A percentile compares a stretch with the other conserved stretches of the same genome.
phyloP scores from a whole-genome alignment of 2,888 invertebrate species.

The Chymomyza amoena region DNA sequence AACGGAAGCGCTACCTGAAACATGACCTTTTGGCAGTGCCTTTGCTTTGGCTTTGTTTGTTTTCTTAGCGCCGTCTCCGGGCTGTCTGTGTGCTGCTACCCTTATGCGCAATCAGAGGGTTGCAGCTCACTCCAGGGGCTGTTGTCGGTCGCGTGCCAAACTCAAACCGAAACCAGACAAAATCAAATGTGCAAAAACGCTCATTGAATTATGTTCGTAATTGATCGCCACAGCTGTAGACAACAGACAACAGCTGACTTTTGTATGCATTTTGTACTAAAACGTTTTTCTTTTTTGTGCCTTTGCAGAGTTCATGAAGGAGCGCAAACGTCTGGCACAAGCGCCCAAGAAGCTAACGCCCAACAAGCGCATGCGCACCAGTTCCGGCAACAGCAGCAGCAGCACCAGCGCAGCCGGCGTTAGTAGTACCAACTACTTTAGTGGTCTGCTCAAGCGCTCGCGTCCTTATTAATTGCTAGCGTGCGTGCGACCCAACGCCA shows the following conservation, averaged over 20 bases:
- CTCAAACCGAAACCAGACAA: conserved; percentile 39
- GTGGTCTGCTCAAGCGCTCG: conserved; percentile 51
- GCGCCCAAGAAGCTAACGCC: conserved; percentile 78
- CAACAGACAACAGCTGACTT: conserved; percentile 53
- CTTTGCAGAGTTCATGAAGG: conserved; percentile 78
- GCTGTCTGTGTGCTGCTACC: conserved; percentile 12
- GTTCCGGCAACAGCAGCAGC: conserved; percentile 50
- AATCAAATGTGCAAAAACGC: conserved; percentile 69
- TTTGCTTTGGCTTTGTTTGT: conserved; percentile 39
- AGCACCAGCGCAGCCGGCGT: conserved; percentile 41
- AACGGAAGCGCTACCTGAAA: conserved; percentile 23
- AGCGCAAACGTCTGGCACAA: conserved; percentile 78
- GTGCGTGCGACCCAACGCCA: neutral
- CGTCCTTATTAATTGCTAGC: conserved; percentile 41
- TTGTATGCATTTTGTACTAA: conserved; percentile 30
- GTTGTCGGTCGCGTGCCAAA: conserved; percentile 61
- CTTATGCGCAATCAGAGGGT: conserved; percentile 11
- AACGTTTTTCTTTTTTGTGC: conserved; percentile 7
- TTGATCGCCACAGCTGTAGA: conserved; percentile 13
- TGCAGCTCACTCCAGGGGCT: conserved; percentile 13
- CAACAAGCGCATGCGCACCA: conserved; percentile 76
- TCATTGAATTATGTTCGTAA: neutral
- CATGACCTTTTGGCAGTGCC: conserved; percentile 24
- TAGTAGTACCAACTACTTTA: conserved; percentile 56
- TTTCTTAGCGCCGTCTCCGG: conserved; percentile 39